Conservation (phyloP, 1,140 invertebrate genomes). For the Hyphantria cunea region DNA sequence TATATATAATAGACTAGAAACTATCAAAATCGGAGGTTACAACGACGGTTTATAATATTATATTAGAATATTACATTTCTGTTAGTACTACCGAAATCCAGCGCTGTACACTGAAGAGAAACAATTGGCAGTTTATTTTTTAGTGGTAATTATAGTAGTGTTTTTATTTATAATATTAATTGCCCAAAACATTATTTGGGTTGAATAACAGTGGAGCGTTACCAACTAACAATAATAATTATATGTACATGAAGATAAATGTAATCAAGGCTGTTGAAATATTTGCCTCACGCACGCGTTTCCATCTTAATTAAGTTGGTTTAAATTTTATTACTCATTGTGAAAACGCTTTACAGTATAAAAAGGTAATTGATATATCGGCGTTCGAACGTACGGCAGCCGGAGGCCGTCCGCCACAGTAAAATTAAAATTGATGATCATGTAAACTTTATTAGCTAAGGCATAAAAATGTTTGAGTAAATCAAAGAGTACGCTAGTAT, state of each 20-base stretch:
- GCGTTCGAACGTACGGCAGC: conserved; percentile 44
- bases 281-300: neutral
- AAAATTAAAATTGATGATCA: conserved; percentile 76
- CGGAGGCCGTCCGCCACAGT: conserved; percentile 52
- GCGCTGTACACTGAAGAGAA: too few species aligned
- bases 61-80: too few species aligned
- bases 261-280: neutral
- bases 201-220: too few species aligned
- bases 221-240: too few species aligned
- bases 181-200: too few species aligned
- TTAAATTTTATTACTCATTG: conserved; percentile 17
- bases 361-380: conserved; percentile 59
- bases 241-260: too few species aligned
- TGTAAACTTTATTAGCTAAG: conserved; percentile 71
- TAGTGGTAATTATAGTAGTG: too few species aligned
- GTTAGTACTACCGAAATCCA: neutral
- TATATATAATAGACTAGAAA: too few species aligned
- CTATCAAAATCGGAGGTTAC: too few species aligned
- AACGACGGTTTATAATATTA: too few species aligned
- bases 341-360: conserved; percentile 32
- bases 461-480: conserved; percentile 66
- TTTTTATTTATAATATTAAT: too few species aligned
- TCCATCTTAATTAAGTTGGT: conserved; percentile 1
- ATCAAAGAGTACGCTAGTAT: conserved; percentile 51
- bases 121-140: too few species aligned